A percentile compares a stretch with the other conserved stretches of the same genome.
Evolutionary conservation across 2,797 vertebrate species (phyloP).

Genomic region (Chelon labrosus): DNA sequence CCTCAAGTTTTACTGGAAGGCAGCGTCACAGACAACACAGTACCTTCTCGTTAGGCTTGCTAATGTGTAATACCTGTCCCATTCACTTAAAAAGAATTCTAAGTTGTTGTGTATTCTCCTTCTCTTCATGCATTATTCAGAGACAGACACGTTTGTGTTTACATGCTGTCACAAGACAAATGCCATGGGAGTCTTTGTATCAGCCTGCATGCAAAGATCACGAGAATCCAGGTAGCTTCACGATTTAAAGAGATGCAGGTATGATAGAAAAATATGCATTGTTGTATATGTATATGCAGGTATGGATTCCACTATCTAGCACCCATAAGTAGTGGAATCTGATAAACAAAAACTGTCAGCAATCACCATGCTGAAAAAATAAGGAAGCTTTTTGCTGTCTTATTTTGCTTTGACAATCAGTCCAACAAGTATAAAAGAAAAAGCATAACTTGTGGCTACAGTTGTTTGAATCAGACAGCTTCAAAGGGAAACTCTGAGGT

Average conservation of each 20-base stretch:
- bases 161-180: conserved; percentile 13
- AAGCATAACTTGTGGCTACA: conserved; percentile 21
- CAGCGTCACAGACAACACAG: neutral
- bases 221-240: neutral
- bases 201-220: neutral
- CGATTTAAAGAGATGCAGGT: neutral
- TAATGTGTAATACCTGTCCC: conserved; percentile 7
- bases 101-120: neutral
- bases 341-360: too few species aligned
- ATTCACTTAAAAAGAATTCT: conserved; percentile 15
- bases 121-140: conserved; percentile 40
- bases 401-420: conserved; percentile 14
- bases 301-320: neutral
- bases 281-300: neutral
- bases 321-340: neutral
- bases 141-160: conserved; percentile 8
- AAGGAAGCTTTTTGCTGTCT: conserved; percentile 8
- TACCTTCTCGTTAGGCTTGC: neutral
- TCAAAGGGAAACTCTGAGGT: conserved; percentile 26
- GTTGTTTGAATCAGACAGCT: conserved; percentile 24
- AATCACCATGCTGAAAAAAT: neutral
- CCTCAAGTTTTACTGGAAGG: conserved; percentile 27
- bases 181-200: neutral
- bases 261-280: neutral
- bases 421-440: conserved; percentile 9